Base-by-base conservation (phyloP, 1,140 invertebrate genomes). In the Heliconius congener region DNA sequence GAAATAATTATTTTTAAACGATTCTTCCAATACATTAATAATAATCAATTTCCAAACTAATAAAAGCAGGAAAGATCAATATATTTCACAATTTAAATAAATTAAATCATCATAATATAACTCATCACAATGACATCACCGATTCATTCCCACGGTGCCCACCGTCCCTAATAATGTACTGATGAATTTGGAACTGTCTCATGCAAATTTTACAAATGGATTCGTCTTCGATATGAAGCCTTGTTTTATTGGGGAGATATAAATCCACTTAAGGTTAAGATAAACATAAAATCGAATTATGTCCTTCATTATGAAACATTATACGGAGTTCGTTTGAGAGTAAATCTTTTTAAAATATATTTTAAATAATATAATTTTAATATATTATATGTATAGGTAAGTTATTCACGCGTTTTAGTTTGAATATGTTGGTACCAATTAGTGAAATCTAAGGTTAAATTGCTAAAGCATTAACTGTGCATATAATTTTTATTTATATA, bases 231-330 rank as follows among this genome's bases (percentile, higher is more conserved):
- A 88, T 85, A 86, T 82, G 83, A 83, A 39, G 74, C 82, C 81
- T 85, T 88, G 85, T 87, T 89, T 91, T 88, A 90, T 84, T 88
- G 83, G 83, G 71, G 76, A 79, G 88, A 90, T 90, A 87, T 85
- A 86, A 90, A 87, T 88, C 84, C 90, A 91, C 90, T 91, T 88
- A 91, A 77, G 81, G 73, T 70, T 71, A 81, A 83, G 88, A 90
- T 89, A 90, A 88, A 85, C 82, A 77, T 83, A 86, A 88, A 91
- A 90, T 92, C 87, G 80, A 92, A 92, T 92, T 92, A 92, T 90
- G 83, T 88, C 77, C 78, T 88, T 91, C 90, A 91, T 92, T 92
- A 90, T 23, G 37, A 79, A 57, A 73, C 78, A 84, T 88, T 88
- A 84, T 80, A 23, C 78, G 77, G 66, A 42, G 73, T 66, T 66